Conservation (phyloP, 2,888 invertebrate species). For the Parthenolecanium corni region DNA sequence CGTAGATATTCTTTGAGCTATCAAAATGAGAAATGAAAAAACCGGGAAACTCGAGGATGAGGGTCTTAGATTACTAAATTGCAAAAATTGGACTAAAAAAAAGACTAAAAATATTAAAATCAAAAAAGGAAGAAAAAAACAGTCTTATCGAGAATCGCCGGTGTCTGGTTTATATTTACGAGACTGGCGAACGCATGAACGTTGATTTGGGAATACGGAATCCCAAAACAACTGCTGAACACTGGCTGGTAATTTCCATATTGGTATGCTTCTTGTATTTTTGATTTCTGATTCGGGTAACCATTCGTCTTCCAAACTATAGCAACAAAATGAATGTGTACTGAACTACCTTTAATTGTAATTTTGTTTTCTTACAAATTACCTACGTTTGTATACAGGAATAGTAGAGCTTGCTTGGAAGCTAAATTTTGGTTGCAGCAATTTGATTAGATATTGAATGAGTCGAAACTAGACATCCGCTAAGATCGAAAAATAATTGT, state of each 20-base stretch:
- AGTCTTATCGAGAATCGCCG: slow-evolving; percentile 22
- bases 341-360: too few relatives aligned
- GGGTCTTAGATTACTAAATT: not conserved
- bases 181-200: slow-evolving; percentile 16
- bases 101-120: not conserved
- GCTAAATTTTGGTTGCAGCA: not conserved
- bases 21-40: not conserved
- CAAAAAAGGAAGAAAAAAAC: slow-evolving; percentile 1
- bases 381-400: not conserved
- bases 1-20: too few relatives aligned
- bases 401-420: not conserved
- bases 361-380: too few relatives aligned
- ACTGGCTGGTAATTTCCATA: slow-evolving; percentile 25
- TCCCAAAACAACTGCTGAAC: slow-evolving; percentile 26
- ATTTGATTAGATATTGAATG: not conserved
- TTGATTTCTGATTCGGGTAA: slow-evolving; percentile 15
- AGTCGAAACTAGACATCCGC: too few relatives aligned
- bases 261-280: slow-evolving; percentile 10
- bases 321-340: not conserved
- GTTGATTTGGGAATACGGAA: slow-evolving; percentile 22
- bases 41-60: too few relatives aligned
- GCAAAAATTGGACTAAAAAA: slow-evolving; percentile 2
- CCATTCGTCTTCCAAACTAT: slow-evolving; percentile 26
- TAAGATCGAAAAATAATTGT: too few relatives aligned
- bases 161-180: slow-evolving; percentile 25